Conservation (phyloP, 2,797 vertebrate species). For the Rachycentron canadum region DNA sequence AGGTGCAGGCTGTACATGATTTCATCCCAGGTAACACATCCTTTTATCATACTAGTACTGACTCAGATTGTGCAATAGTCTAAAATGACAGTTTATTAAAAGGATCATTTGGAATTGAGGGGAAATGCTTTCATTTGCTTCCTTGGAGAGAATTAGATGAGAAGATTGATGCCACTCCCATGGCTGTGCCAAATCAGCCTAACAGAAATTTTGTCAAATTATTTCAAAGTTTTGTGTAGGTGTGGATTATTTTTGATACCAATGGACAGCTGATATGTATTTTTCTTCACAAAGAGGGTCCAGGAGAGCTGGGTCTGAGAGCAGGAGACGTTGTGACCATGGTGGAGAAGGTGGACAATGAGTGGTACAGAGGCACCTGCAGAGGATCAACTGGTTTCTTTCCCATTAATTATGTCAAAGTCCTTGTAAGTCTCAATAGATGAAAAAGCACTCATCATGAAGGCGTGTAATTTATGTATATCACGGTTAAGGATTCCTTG, state of each 20-base stretch:
- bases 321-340: constrained; percentile 90
- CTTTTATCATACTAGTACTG: background rate
- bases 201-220: background rate
- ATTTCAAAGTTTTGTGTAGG: background rate
- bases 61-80: background rate
- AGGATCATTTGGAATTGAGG: background rate
- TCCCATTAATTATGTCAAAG: constrained; percentile 90
- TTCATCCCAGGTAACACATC: constrained; percentile 84
- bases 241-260: background rate
- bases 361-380: constrained; percentile 94
- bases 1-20: constrained; percentile 90
- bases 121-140: background rate
- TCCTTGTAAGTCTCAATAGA: constrained; percentile 75
- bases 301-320: constrained; percentile 90
- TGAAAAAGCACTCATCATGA: background rate
- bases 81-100: background rate
- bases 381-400: constrained; percentile 90
- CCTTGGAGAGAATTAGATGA: background rate
- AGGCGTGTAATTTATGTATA: background rate
- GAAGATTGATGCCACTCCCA: background rate
- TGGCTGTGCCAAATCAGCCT: background rate
- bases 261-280: constrained; percentile 1
- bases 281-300: constrained; percentile 84
- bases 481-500: background rate
- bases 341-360: constrained; percentile 90